phyloP scores from a whole-genome alignment of 1,140 invertebrate species.

The Drosophila tsacasi region DNA sequence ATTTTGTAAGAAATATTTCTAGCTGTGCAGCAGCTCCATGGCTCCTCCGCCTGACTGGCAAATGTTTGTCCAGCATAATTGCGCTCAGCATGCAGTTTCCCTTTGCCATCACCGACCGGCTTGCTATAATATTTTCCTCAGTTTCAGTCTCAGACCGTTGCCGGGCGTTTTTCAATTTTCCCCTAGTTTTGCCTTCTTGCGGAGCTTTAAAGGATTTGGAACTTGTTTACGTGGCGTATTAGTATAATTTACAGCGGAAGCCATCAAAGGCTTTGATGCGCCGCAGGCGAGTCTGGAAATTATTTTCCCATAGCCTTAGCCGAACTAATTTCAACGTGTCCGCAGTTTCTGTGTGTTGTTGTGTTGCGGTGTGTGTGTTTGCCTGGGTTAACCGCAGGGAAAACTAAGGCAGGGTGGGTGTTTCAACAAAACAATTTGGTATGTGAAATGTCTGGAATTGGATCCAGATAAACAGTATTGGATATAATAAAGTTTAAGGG shows the following conservation, averaged over 20 bases:
- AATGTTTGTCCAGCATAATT: constrained; percentile 84
- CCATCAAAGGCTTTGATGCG: constrained; percentile 75
- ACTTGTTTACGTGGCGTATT: constrained; percentile 81
- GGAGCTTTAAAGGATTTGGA: constrained; percentile 78
- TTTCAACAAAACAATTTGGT: constrained; percentile 35
- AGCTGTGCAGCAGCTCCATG: constrained; percentile 2
- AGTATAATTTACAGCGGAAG: constrained; percentile 77
- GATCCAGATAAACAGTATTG: constrained; percentile 27
- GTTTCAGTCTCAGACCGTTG: constrained; percentile 22
- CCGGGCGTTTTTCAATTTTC: constrained; percentile 52
- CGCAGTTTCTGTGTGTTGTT: constrained; percentile 33
- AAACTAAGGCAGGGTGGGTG: constrained; percentile 22
- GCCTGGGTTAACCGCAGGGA: constrained; percentile 40
- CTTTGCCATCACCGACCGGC: constrained; percentile 27
- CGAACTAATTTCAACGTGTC: constrained; percentile 60
- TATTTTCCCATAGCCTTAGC: constrained; percentile 66
- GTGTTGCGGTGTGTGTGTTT: constrained; percentile 21
- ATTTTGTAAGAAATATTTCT: neutral
- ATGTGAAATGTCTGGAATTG: constrained; percentile 19
- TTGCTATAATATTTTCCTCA: constrained; percentile 31
- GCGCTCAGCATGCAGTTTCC: constrained; percentile 80
- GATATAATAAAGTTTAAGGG: constrained; percentile 25
- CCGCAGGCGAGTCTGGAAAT: constrained; percentile 68
- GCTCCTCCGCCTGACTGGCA: constrained; percentile 53
- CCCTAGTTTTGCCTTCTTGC: constrained; percentile 32